phyloP scores from a whole-genome alignment of 2,888 invertebrate genomes.

The Pomacea canaliculata region DNA sequence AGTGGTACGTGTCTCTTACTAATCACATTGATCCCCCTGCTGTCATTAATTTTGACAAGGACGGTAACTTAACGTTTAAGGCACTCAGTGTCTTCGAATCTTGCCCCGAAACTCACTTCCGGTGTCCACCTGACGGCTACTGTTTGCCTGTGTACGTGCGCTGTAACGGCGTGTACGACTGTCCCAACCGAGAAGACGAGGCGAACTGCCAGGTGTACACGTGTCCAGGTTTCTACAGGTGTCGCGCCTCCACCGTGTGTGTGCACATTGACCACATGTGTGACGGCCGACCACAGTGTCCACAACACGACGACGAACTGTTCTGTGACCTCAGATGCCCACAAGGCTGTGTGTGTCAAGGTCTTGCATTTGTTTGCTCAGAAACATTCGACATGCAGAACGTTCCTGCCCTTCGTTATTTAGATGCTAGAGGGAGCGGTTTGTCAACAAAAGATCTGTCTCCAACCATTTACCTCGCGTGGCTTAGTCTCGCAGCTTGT shows the following conservation, averaged over 20 bases:
- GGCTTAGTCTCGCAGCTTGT: slow-evolving; percentile 5
- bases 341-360: slow-evolving; percentile 14
- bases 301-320: slow-evolving; percentile 29
- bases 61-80: neutral
- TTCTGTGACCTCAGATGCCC: slow-evolving; percentile 24
- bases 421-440: slow-evolving; percentile 5
- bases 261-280: slow-evolving; percentile 28
- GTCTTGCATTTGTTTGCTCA: slow-evolving; percentile 24
- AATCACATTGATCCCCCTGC: slow-evolving; percentile 7
- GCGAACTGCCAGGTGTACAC: neutral
- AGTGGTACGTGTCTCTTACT: too few relatives aligned
- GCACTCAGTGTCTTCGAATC: neutral
- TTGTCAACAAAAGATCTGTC: neutral
- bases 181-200: slow-evolving; percentile 26
- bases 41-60: slow-evolving; percentile 5
- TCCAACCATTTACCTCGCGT: slow-evolving; percentile 4
- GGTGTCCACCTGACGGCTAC: slow-evolving; percentile 11
- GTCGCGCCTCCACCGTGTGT: slow-evolving; percentile 25
- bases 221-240: slow-evolving; percentile 5
- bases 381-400: neutral
- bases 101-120: slow-evolving; percentile 9
- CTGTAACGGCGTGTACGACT: slow-evolving; percentile 17
- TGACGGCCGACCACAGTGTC: slow-evolving; percentile 29
- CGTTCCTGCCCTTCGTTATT: slow-evolving; percentile 1
- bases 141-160: slow-evolving; percentile 12